Percentiles rank a stretch among this genome's conserved stretches.
These are phyloP conservation scores for Geophilus truncorum DNA, from an alignment of 2,888 invertebrate genomes.

Conservation along the genomic window DNA sequence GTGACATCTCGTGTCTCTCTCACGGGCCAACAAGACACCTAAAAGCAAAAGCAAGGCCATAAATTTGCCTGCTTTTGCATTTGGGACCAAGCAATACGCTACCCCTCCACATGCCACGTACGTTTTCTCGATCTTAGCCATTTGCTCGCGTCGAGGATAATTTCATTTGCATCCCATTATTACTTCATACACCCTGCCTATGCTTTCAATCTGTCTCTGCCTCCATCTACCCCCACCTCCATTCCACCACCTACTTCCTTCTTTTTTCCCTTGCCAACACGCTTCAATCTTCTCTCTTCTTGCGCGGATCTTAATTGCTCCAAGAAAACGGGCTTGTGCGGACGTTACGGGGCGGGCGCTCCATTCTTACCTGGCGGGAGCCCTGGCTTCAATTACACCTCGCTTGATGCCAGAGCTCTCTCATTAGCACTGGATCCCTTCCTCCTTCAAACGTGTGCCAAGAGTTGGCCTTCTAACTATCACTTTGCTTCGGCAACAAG, in stretches of 20 bases:
- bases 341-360: constrained; percentile 3
- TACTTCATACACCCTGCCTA: constrained; percentile 29
- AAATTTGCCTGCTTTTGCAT: not conserved
- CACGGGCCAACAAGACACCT: constrained; percentile 15
- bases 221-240: not conserved
- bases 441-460: constrained; percentile 14
- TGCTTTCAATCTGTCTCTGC: constrained; percentile 28
- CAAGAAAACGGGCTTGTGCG: constrained; percentile 6
- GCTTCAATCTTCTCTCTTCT: constrained; percentile 29
- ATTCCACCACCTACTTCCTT: not conserved
- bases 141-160: constrained; percentile 28
- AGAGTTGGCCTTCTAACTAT: not conserved
- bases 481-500: not conserved
- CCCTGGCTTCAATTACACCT: constrained; percentile 16
- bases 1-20: constrained; percentile 7
- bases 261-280: not conserved
- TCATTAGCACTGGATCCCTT: constrained; percentile 16
- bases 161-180: constrained; percentile 34
- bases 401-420: constrained; percentile 16
- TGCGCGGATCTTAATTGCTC: constrained; percentile 12
- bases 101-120: not conserved
- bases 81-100: not conserved
- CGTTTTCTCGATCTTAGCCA: constrained; percentile 27
- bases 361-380: not conserved
- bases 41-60: not conserved